Evolutionary conservation across 2,797 vertebrate species (phyloP).

Genomic region (Chaenodraco wilsoni): DNA sequence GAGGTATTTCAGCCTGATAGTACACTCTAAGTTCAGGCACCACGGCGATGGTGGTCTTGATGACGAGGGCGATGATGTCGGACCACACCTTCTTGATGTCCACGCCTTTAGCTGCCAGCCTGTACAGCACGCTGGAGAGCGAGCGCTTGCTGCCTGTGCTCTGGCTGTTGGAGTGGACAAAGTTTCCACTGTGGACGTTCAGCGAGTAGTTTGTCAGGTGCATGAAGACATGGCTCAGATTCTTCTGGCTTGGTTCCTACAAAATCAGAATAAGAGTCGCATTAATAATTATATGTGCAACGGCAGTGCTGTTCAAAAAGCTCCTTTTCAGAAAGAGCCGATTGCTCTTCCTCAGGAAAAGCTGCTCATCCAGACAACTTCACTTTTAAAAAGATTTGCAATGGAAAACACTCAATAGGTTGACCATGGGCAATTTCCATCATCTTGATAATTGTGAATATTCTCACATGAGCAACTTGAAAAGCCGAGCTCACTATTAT

Average conservation of each 20-base stretch:
- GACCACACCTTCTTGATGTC: constrained; percentile 97
- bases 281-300: not conserved
- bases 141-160: constrained; percentile 97
- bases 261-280: not conserved
- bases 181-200: constrained; percentile 94
- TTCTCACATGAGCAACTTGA: too few species aligned
- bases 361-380: too few species aligned
- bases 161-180: constrained; percentile 92
- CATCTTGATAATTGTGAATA: too few species aligned
- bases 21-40: constrained; percentile 94
- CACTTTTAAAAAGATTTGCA: too few species aligned
- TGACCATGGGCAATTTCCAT: too few species aligned
- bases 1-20: constrained; percentile 93
- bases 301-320: too few species aligned
- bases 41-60: constrained; percentile 95
- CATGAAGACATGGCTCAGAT: constrained; percentile 96
- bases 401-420: too few species aligned
- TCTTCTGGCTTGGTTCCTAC: constrained; percentile 91
- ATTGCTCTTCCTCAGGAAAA: too few species aligned
- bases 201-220: constrained; percentile 98
- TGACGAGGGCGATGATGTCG: constrained; percentile 95
- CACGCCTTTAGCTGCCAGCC: constrained; percentile 90
- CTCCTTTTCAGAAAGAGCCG: too few species aligned
- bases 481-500: too few species aligned
- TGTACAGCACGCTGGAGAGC: constrained; percentile 93